Conservation (phyloP, 2,113 vertebrate species). For the Cepphus grylle region DNA sequence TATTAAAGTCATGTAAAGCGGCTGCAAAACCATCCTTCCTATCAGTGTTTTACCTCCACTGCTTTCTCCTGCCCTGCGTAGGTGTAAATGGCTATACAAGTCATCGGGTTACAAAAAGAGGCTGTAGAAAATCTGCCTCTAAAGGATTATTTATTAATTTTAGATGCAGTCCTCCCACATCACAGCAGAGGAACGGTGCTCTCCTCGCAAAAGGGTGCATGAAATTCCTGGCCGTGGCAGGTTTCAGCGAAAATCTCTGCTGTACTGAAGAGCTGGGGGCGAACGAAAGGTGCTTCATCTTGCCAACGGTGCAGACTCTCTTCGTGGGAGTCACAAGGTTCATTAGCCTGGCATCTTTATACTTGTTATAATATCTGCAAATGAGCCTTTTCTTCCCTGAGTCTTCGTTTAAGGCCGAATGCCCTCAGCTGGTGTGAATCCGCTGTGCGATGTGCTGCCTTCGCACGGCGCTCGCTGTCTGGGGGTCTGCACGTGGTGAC, state of each 20-base stretch:
- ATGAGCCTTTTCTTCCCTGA: not conserved
- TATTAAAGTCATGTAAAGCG: not conserved
- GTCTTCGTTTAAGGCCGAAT: not conserved
- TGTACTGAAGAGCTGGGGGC: too few species aligned
- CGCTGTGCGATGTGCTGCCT: not conserved
- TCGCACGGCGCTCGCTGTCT: fast-evolving
- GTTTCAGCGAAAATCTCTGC: not conserved
- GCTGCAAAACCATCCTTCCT: not conserved
- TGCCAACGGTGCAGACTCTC: not conserved
- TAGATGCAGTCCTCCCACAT: not conserved
- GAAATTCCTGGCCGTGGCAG: not conserved
- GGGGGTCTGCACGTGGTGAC: not conserved
- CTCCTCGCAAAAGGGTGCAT: not conserved
- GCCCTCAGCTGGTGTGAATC: not conserved
- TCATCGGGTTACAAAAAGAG: not conserved
- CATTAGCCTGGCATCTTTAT: not conserved
- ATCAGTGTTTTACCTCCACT: not conserved
- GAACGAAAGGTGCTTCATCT: not conserved
- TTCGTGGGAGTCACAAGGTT: not conserved
- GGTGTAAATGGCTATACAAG: not conserved
- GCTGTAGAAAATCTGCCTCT: not conserved
- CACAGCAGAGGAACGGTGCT: not conserved
- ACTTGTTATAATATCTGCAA: not conserved
- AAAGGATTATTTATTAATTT: not conserved
- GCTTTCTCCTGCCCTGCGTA: not conserved